Evolutionary conservation across 2,113 vertebrate genomes (phyloP), one percentile per base, ranked within the genome.

Genomic region (Nothocercus julius): DNA sequence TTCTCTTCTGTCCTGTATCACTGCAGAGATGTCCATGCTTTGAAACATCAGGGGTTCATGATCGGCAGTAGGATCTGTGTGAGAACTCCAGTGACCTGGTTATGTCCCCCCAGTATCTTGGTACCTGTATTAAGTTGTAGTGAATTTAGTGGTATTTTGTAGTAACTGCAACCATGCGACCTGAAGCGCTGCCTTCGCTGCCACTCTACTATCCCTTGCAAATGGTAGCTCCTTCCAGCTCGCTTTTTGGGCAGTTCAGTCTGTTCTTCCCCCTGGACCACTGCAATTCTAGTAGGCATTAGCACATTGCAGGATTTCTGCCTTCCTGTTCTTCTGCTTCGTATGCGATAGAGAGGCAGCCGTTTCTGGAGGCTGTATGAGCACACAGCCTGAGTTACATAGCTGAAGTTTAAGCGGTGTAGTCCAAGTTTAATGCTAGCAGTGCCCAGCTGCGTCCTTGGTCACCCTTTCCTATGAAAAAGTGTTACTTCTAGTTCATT

Each of bases 1-100:
- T 70, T 85, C 83, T 63, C n/a, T 69, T 86, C 64, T 2, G 0
- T 44, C 66, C 8, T 0, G 0, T 66, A 24, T 45, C 22, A 3
- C 24, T 75, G 56, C 54, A 36, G 59, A 24, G 42, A 78, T 54
- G 42, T 47, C 90, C 11, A 2, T 36, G 18, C 54, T 72, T 69
- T 87, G 47, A 83, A 83, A 38, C 27, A 11, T 18, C 68, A 70
- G 36, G 3, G 0, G 2, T 49, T 4, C 17, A n/a, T 66, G 49
- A 36, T 1, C 78, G 54, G 42, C n/a, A 32, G 1, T 62, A 69
- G 61, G 18, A 8, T 13, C 63, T 28, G 32, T 45, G 69, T 70
- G 73, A 75, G 51, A 28, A 72, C 28, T 28, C 45, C 24, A 10
- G 56, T 53, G 62, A 18, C 47, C 28, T 44, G 24, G 5, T 42